Base-by-base conservation (phyloP, 2,888 invertebrate species). In the Philereme transversata region DNA sequence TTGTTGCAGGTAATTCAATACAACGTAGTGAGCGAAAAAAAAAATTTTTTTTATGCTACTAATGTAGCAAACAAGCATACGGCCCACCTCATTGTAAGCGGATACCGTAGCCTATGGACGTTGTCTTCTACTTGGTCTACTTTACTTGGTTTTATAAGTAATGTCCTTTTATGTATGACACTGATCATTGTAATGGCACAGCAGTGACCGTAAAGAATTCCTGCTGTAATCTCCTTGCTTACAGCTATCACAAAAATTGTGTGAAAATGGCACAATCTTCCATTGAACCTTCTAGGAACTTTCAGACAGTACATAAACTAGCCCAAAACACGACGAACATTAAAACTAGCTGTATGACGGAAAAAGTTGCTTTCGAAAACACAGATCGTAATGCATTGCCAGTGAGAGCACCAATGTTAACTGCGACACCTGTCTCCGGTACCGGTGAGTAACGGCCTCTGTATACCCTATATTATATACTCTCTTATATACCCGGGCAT, bases 401-500 rank as follows among this genome's bases (percentile, higher is more conserved):
- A 59, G 59, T 59, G 56, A 60, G 59, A 59, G 59, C 56, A 60
- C 59, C 52, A 22, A 49, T 59, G 63, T 57, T 62, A 56, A 65
- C 56, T 52, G 50, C 63, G 64, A 63, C 64, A 87, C 79, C 82
- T 85, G 82, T 78, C 77, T 70, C 64, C 71, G 71, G 73, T 70
- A 76, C 74, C 81, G 79, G 81, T 83, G 81, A 83, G 79, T 88
- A 88, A 88, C 88, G 86, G 87, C 81, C 77, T 69, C 74, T 66
- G 75, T 63, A 52, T 56, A 57, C 49, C 43, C 51, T 56, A 49
- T 56, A 59, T 56, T 56, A 54, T 52, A 57, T 56, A 59, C 59
- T 53, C 35, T 52, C 46, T 40, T 51, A 62, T 55, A 34, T 65
- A 65, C 69, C 65, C 66, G 52, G 62, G 63, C 66, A 74, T 68